These are phyloP conservation scores for Catocala nupta DNA, from an alignment of 2,888 invertebrate species.

Conservation along the genomic window DNA sequence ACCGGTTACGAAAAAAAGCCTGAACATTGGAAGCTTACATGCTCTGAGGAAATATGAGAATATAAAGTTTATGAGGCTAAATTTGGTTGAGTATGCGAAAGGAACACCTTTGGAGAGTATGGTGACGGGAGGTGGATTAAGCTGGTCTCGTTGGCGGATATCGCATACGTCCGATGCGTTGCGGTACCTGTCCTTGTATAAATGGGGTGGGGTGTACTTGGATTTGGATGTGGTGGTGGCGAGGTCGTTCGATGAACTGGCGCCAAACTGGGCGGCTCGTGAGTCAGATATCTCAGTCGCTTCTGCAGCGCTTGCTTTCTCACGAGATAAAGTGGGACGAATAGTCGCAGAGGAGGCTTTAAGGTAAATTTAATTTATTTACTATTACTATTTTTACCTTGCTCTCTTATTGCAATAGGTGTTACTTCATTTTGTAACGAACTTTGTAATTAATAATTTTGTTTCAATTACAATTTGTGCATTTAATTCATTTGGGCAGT, in stretches of 20 bases:
- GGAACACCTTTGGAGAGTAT: constrained; percentile 35
- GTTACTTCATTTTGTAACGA: too few species aligned
- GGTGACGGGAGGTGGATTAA: constrained; percentile 20
- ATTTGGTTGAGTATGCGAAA: constrained; percentile 35
- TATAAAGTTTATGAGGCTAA: constrained; percentile 30
- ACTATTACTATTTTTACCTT: too few species aligned
- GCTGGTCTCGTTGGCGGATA: constrained; percentile 26
- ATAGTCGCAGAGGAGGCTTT: constrained; percentile 25
- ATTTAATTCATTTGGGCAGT: too few species aligned
- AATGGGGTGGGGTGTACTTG: constrained; percentile 49
- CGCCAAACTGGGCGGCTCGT: constrained; percentile 39
- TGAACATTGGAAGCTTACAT: constrained; percentile 13
- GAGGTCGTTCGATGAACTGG: constrained; percentile 43
- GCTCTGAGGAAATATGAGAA: constrained; percentile 34
- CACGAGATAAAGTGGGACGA: constrained; percentile 31
- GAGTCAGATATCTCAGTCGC: constrained; percentile 15
- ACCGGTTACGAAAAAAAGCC: constrained; percentile 26
- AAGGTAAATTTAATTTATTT: constrained; percentile 20
- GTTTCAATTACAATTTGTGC: too few species aligned
- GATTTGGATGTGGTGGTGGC: constrained; percentile 46
- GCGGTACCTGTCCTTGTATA: constrained; percentile 43
- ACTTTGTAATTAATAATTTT: too few species aligned
- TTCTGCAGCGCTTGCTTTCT: constrained; percentile 22
- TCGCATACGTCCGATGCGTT: constrained; percentile 46
- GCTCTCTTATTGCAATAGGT: neutral